These are phyloP conservation scores for Eulemur rufifrons DNA, from an alignment of 2,113 vertebrate genomes.

Conservation along the genomic window DNA sequence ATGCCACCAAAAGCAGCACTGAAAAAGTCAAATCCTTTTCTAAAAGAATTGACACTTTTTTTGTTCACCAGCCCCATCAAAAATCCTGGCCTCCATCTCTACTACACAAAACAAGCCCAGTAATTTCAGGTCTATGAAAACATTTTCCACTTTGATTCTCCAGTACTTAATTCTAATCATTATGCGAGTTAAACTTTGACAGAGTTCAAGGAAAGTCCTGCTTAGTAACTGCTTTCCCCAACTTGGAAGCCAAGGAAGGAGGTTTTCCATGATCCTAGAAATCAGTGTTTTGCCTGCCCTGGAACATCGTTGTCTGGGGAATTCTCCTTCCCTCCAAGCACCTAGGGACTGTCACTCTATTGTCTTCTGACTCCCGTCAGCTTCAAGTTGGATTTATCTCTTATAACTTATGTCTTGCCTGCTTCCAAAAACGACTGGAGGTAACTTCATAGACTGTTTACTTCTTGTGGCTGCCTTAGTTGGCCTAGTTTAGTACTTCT, in stretches of 20 bases:
- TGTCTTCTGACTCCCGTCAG: neutral
- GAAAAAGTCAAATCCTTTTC: neutral
- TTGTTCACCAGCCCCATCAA: neutral
- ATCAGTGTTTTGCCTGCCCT: neutral
- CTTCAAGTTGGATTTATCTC: neutral
- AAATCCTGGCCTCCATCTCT: neutral
- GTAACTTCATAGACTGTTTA: neutral
- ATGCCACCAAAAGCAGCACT: neutral
- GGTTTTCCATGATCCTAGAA: neutral
- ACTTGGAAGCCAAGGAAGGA: neutral
- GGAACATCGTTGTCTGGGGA: neutral
- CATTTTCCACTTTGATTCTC: conserved; percentile 48
- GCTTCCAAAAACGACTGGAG: neutral
- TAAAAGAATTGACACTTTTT: neutral
- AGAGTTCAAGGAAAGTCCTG: conserved; percentile 51
- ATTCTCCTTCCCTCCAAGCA: neutral
- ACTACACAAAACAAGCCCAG: neutral
- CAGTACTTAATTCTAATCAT: conserved; percentile 14
- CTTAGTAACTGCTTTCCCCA: conserved; percentile 32
- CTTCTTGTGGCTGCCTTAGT: neutral
- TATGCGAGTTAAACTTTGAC: conserved; percentile 41
- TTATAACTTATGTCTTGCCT: neutral
- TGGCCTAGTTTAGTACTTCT: neutral
- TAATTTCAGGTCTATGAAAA: neutral
- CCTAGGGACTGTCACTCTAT: neutral